Conservation (phyloP, 2,888 invertebrate species). For the Drosophila acutilabella region DNA sequence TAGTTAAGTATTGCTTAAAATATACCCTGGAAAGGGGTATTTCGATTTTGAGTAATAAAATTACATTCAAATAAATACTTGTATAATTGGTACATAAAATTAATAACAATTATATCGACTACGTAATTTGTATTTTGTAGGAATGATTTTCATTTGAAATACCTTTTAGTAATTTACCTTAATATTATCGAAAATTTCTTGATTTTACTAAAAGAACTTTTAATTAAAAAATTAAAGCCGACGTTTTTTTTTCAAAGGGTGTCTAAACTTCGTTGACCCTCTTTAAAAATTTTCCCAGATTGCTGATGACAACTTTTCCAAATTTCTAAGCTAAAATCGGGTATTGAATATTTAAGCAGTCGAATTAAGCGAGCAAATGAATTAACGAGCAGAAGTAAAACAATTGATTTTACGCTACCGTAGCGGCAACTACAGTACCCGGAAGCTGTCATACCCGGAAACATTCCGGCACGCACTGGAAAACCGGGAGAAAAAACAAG, state of each 20-base stretch:
- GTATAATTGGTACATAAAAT: no score
- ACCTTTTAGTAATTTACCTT: no score
- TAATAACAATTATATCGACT: no score
- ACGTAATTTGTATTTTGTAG: no score
- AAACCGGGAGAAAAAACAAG: slow-evolving; percentile 44
- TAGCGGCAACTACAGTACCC: slow-evolving; percentile 23
- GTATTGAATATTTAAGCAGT: slow-evolving; percentile 53
- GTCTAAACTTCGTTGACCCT: slow-evolving; percentile 6
- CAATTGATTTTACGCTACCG: slow-evolving; percentile 47
- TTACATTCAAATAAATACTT: no score
- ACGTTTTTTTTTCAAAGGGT: neutral
- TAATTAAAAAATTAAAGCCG: no score
- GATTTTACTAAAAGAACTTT: no score
- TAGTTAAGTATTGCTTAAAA: neutral
- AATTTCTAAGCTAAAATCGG: slow-evolving; percentile 49
- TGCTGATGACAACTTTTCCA: slow-evolving; percentile 52
- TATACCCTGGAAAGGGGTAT: neutral
- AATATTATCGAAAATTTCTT: no score
- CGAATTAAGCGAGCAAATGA: slow-evolving; percentile 35
- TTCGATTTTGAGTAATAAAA: neutral
- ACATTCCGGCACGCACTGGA: slow-evolving; percentile 20
- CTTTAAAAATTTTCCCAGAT: neutral
- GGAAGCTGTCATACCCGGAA: slow-evolving; percentile 58
- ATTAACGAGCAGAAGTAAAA: slow-evolving; percentile 16
- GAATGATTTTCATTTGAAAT: no score